Percentiles rank a stretch among this genome's conserved stretches.
Conservation (phyloP, 2,113 vertebrate species). For the Girardinichthys multiradiatus region DNA sequence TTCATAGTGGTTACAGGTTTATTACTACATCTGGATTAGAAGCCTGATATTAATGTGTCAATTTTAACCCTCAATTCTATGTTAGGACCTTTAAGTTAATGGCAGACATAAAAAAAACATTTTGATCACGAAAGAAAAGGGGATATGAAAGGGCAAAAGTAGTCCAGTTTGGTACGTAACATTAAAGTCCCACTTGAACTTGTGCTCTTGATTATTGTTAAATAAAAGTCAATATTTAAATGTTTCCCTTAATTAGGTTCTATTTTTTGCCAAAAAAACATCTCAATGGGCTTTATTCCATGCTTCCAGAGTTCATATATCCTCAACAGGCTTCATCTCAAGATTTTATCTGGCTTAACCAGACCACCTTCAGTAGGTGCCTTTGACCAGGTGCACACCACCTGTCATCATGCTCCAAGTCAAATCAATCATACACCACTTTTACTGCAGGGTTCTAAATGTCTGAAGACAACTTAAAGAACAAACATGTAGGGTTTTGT, state of each 20-base stretch:
- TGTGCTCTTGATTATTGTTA: no score
- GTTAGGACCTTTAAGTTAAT: no score
- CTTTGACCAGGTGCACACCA: not conserved
- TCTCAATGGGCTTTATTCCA: not conserved
- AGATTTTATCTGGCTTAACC: not conserved
- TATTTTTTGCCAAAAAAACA: not conserved
- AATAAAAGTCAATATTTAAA: no score
- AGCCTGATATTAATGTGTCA: no score
- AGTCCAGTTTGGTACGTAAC: no score
- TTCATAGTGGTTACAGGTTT: no score
- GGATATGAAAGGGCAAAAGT: no score
- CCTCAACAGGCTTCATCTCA: not conserved
- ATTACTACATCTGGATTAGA: no score
- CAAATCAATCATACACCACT: not conserved
- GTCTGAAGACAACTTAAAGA: constrained; percentile 45
- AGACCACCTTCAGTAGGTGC: not conserved
- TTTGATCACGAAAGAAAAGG: no score
- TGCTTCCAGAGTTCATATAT: not conserved
- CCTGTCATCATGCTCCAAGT: constrained; percentile 5
- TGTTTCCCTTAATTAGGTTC: not conserved
- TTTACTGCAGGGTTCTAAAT: not conserved
- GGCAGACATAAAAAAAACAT: no score
- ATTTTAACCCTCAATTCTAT: no score
- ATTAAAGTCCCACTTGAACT: no score
- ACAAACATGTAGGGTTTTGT: constrained; percentile 30